Evolutionary conservation across 1,140 invertebrate species (phyloP).

Genomic region (Tribolium castaneum): DNA sequence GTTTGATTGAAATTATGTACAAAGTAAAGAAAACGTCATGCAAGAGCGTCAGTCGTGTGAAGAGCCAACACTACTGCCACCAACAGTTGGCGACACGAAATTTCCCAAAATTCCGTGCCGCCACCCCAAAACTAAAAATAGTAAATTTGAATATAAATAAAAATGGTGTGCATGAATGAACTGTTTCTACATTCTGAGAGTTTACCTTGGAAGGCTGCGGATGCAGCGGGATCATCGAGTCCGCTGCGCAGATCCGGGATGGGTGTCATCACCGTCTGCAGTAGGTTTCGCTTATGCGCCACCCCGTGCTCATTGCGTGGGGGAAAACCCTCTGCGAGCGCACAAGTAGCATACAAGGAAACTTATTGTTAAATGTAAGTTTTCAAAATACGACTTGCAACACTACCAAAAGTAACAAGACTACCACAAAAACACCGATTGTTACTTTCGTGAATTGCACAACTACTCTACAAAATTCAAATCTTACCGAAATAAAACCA

Average conservation of each 20-base stretch:
- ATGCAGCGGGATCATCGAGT: conserved; percentile 72
- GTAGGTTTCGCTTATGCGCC: conserved; percentile 83
- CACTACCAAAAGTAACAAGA: conserved; percentile 21
- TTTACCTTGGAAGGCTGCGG: conserved; percentile 70
- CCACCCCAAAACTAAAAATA: conserved; percentile 10
- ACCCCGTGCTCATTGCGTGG: conserved; percentile 85
- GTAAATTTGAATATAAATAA: conserved; percentile 2
- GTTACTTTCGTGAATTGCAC: conserved; percentile 8
- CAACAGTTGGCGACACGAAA: neutral
- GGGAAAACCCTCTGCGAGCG: conserved; percentile 64
- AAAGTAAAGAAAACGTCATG: neutral
- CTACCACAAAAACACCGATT: conserved; percentile 9
- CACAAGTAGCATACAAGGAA: conserved; percentile 41
- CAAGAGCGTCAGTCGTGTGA: neutral
- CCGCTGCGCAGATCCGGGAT: conserved; percentile 88
- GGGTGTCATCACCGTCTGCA: conserved; percentile 77
- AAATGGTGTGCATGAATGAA: neutral
- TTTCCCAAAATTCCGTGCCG: conserved; percentile 36
- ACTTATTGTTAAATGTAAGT: conserved; percentile 28
- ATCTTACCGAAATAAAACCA: conserved; percentile 57
- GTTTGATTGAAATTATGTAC: neutral
- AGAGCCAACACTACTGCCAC: neutral
- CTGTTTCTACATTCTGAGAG: conserved; percentile 3
- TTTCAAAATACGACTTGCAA: neutral
- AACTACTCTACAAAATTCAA: neutral